Percentiles rank a stretch among this genome's conserved stretches.
Conservation (phyloP, 2,888 invertebrate genomes). For the Arge pagana region DNA sequence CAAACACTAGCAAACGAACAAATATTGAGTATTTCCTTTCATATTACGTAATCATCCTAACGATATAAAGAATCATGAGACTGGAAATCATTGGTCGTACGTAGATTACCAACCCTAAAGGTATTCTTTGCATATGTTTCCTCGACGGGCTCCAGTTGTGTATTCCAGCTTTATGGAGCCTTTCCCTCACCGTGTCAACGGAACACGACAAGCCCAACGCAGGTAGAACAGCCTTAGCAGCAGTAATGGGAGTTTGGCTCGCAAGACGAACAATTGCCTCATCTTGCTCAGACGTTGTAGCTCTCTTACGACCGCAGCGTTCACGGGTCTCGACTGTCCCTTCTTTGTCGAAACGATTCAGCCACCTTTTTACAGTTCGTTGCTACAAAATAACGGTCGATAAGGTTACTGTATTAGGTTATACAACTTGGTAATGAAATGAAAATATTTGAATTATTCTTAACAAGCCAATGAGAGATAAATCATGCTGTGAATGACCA, state of each 20-base stretch:
- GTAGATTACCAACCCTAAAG: slow-evolving; percentile 43
- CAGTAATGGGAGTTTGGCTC: slow-evolving; percentile 53
- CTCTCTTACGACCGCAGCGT: slow-evolving; percentile 54
- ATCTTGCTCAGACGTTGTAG: slow-evolving; percentile 52
- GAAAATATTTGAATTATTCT: background rate
- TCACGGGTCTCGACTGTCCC: slow-evolving; percentile 54
- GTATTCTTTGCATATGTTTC: slow-evolving; percentile 54
- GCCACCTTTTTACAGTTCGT: slow-evolving; percentile 55
- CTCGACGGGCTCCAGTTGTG: slow-evolving; percentile 56
- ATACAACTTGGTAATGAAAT: background rate
- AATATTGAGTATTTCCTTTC: too few species aligned
- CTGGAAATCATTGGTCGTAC: too few species aligned
- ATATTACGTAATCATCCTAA: too few species aligned
- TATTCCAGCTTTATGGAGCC: slow-evolving; percentile 55
- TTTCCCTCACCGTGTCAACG: slow-evolving; percentile 53
- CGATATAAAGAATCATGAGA: too few species aligned
- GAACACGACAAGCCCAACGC: slow-evolving; percentile 55
- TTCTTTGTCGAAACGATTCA: slow-evolving; percentile 54
- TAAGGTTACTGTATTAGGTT: background rate
- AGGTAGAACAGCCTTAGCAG: slow-evolving; percentile 54
- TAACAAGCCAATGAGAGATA: background rate
- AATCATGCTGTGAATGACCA: background rate
- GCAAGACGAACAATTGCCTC: slow-evolving; percentile 54
- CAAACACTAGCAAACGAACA: too few species aligned
- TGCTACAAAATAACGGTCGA: slow-evolving; percentile 46